Conservation (phyloP, 2,888 invertebrate species). For the Arrhopalites spinosus region DNA sequence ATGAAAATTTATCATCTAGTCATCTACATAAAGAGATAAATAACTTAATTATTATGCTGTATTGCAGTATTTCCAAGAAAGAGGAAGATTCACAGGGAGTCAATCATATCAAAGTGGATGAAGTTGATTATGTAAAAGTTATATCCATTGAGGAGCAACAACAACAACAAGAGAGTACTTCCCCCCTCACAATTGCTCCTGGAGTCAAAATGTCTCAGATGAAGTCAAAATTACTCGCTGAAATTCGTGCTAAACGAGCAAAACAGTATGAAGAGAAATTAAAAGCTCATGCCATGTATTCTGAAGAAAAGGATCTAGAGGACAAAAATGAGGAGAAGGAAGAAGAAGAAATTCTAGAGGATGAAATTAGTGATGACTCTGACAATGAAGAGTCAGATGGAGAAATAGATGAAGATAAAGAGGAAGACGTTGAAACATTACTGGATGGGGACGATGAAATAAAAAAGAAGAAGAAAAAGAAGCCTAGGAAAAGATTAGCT, state of each 20-base stretch:
- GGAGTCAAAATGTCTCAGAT: constrained; percentile 45
- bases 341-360: constrained; percentile 60
- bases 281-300: constrained; percentile 57
- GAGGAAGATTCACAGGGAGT: constrained; percentile 57
- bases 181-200: constrained; percentile 39
- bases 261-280: constrained; percentile 57
- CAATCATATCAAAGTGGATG: constrained; percentile 57
- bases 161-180: constrained; percentile 41
- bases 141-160: constrained; percentile 41
- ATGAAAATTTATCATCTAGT: not conserved
- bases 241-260: constrained; percentile 52
- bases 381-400: constrained; percentile 54
- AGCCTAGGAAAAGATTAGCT: constrained; percentile 57
- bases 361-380: constrained; percentile 57
- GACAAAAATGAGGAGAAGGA: constrained; percentile 36
- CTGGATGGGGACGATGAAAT: constrained; percentile 58
- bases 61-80: constrained; percentile 59
- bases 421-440: not conserved
- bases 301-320: constrained; percentile 55
- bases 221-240: constrained; percentile 41
- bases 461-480: constrained; percentile 58
- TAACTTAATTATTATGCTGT: not conserved
- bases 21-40: not conserved
- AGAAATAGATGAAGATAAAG: constrained; percentile 57
- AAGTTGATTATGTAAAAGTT: constrained; percentile 51